Percentiles rank a stretch among this genome's conserved stretches.
These are phyloP conservation scores for Eumeta japonica DNA, from an alignment of 1,140 invertebrate genomes.

Conservation along the genomic window DNA sequence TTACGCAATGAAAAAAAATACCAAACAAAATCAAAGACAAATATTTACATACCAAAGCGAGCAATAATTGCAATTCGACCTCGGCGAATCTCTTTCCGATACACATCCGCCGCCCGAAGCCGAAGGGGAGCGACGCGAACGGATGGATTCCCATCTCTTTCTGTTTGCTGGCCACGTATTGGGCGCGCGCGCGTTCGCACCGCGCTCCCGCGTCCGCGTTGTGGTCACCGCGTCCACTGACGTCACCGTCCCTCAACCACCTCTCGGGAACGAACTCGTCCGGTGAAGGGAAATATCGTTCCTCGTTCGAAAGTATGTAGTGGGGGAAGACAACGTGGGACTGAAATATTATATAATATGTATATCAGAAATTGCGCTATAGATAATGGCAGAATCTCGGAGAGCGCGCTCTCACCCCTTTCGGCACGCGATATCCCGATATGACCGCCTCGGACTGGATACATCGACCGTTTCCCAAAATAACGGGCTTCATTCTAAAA, in stretches of 20 bases:
- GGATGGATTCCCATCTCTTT: conserved; percentile 60
- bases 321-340: conserved; percentile 80
- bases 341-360: too few relatives aligned
- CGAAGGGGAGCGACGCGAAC: conserved; percentile 79
- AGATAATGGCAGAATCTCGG: too few relatives aligned
- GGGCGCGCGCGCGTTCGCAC: conserved; percentile 16
- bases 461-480: conserved; percentile 81
- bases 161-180: conserved; percentile 30
- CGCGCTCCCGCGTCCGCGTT: conserved; percentile 1
- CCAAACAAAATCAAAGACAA: too few relatives aligned
- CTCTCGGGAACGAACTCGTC: conserved; percentile 72
- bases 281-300: conserved; percentile 66
- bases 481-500: conserved; percentile 81
- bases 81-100: conserved; percentile 79
- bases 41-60: conserved; percentile 58
- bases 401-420: conserved; percentile 71
- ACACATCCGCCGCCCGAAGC: conserved; percentile 80
- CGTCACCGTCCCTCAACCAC: conserved; percentile 61
- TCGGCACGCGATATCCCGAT: conserved; percentile 80
- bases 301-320: conserved; percentile 74
- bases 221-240: conserved; percentile 5
- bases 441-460: conserved; percentile 77
- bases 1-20: too few relatives aligned
- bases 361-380: too few relatives aligned
- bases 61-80: conserved; percentile 71